phyloP scores from a whole-genome alignment of 2,113 vertebrate species.

The Tragelaphus strepsiceros region DNA sequence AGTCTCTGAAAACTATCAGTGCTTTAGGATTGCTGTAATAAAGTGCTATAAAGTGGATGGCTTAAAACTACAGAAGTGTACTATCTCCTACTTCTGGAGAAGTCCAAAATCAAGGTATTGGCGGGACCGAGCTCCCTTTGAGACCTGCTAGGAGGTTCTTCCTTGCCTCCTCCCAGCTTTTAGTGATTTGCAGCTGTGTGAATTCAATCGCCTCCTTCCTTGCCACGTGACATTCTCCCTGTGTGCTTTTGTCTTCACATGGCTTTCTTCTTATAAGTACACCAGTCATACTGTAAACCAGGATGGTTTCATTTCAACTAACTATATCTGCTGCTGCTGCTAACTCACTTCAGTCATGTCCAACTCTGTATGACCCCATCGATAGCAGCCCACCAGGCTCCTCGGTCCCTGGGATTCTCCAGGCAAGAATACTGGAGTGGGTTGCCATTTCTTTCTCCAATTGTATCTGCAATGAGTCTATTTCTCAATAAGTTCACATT shows the following conservation, averaged over 20 bases:
- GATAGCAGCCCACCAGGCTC: not conserved
- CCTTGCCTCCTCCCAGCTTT: not conserved
- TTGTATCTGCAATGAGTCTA: not conserved
- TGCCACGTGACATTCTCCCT: not conserved
- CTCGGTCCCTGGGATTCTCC: not conserved
- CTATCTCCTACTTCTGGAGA: not conserved
- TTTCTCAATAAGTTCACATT: not conserved
- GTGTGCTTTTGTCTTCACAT: not conserved
- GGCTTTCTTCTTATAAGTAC: not conserved
- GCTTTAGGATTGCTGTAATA: not conserved
- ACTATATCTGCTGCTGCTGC: not conserved
- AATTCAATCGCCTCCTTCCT: not conserved
- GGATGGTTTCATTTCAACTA: not conserved
- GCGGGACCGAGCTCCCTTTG: accelerated
- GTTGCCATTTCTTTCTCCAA: not conserved
- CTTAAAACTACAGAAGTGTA: not conserved
- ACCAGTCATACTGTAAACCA: not conserved
- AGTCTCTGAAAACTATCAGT: not conserved
- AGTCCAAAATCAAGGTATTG: not conserved
- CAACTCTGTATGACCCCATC: not conserved
- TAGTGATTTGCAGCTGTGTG: not conserved
- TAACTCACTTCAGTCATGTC: not conserved
- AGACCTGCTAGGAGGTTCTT: not conserved
- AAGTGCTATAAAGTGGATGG: not conserved
- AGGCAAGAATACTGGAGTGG: not conserved